Evolutionary conservation across 2,797 vertebrate genomes (phyloP).

Genomic region (Acridotheres tristis): DNA sequence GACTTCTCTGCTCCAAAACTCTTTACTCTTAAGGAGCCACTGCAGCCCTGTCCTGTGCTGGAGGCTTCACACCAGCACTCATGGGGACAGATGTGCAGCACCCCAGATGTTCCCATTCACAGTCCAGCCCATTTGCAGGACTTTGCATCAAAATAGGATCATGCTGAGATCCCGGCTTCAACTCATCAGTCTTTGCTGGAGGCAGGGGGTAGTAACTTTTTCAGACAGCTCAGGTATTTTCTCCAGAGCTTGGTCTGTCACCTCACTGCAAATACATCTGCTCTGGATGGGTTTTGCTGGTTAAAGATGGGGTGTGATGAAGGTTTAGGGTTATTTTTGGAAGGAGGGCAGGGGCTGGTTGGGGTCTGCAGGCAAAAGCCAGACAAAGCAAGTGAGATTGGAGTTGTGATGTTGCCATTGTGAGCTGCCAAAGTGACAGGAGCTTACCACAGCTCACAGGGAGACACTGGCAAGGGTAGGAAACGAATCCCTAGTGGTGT

Average conservation of each 20-base stretch:
- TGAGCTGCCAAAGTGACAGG: background rate
- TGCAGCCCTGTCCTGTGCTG: background rate
- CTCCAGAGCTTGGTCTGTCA: background rate
- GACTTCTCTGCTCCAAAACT: background rate
- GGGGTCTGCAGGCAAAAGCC: background rate
- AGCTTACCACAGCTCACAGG: background rate
- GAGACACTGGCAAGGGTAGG: background rate
- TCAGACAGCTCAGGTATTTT: conserved; percentile 35
- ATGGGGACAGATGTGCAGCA: fast-evolving
- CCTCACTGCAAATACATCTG: background rate
- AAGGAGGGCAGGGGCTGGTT: background rate
- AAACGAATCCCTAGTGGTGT: fast-evolving
- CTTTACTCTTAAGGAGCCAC: background rate
- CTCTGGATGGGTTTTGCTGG: background rate
- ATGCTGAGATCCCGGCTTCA: background rate
- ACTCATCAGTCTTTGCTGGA: background rate
- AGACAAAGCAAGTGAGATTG: background rate
- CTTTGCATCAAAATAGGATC: conserved; percentile 32
- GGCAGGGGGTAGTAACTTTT: background rate
- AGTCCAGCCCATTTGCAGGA: background rate
- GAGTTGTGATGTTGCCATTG: fast-evolving
- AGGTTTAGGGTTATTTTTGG: background rate
- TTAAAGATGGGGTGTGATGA: background rate
- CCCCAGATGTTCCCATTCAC: background rate
- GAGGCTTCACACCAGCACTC: background rate